Percentiles rank a stretch among this genome's conserved stretches.
Evolutionary conservation across 2,113 vertebrate genomes (phyloP).

Genomic region (Spea multiplicata): DNA sequence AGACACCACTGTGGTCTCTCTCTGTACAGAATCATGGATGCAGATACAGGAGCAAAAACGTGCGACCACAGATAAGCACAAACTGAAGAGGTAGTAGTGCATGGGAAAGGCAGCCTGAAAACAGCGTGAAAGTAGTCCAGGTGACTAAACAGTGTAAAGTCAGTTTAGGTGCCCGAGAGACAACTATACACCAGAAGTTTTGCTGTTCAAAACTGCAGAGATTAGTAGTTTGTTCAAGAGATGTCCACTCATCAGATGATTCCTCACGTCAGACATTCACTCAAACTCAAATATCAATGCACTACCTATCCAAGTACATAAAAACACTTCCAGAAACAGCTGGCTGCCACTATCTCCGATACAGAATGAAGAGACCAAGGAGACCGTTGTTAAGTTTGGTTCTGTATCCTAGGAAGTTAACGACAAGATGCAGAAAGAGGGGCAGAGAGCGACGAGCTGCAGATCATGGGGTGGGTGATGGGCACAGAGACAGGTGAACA

Average conservation of each 20-base stretch:
- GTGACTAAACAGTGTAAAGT: background rate
- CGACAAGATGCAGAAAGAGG: slow-evolving; percentile 12
- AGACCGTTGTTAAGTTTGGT: slow-evolving; percentile 38
- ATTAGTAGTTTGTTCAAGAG: background rate
- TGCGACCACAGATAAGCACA: background rate
- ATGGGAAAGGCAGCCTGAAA: background rate
- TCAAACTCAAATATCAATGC: background rate
- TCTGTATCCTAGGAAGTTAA: slow-evolving; percentile 35
- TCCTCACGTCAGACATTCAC: background rate
- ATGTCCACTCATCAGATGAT: no score
- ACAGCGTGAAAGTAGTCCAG: background rate
- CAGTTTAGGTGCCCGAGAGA: background rate
- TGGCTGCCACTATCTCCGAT: background rate
- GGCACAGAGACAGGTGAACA: no score
- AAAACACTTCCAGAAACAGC: background rate
- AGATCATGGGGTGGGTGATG: no score
- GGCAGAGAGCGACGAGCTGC: slow-evolving; percentile 51
- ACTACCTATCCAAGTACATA: slow-evolving; percentile 2
- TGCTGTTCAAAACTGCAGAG: background rate
- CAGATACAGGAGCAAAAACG: background rate
- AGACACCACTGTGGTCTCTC: slow-evolving; percentile 31
- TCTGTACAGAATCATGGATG: slow-evolving; percentile 32
- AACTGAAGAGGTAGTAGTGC: background rate
- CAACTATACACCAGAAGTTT: background rate
- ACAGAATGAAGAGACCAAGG: slow-evolving; percentile 7